Percentiles rank a stretch among this genome's conserved stretches.
These are phyloP conservation scores for Caretta caretta DNA, from an alignment of 2,113 vertebrate genomes.

Conservation along the genomic window DNA sequence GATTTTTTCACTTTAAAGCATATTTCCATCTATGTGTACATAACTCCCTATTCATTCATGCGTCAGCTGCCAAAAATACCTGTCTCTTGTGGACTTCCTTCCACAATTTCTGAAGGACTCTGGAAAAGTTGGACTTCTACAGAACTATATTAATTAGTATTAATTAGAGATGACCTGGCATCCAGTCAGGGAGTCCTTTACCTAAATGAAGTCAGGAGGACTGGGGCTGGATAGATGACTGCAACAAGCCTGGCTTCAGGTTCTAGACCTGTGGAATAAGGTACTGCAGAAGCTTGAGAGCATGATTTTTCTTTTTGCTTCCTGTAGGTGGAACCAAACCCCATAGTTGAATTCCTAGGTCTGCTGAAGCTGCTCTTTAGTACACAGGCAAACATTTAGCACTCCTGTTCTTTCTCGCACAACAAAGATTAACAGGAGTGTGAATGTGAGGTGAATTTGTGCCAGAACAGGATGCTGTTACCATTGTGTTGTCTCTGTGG, in stretches of 20 bases:
- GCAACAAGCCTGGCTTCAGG: neutral
- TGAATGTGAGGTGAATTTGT: constrained; percentile 31
- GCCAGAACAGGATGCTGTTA: constrained; percentile 43
- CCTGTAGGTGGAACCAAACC: constrained; percentile 81
- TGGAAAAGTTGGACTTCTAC: neutral
- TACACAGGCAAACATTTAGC: neutral
- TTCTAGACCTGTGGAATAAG: neutral
- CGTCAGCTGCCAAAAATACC: neutral
- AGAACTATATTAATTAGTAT: neutral
- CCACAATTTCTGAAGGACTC: neutral
- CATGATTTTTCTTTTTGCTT: constrained; percentile 8
- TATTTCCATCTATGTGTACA: neutral
- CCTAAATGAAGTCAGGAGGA: neutral
- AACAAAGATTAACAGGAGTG: neutral
- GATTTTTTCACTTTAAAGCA: accelerated
- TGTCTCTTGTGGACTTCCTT: neutral
- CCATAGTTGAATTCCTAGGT: constrained; percentile 52
- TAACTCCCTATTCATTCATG: neutral
- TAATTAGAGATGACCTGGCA: neutral
- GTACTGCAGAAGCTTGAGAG: neutral
- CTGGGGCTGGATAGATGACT: neutral
- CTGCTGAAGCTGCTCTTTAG: neutral
- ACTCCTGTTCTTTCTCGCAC: neutral
- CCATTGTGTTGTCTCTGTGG: neutral
- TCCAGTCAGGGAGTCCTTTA: neutral